Conservation (phyloP, 2,113 vertebrate species). For the Anhinga rufa region DNA sequence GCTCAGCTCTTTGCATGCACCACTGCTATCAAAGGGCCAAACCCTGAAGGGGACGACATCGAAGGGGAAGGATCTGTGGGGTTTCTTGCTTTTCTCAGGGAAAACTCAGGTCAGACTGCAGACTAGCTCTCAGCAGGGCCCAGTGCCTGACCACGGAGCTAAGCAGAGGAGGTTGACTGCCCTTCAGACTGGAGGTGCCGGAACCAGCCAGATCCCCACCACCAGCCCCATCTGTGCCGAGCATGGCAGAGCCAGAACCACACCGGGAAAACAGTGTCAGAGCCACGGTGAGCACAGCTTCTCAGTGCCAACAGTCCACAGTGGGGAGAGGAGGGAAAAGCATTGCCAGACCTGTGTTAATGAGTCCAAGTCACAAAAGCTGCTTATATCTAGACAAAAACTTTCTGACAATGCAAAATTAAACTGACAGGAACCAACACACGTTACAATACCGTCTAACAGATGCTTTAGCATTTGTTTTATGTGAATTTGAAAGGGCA, state of each 20-base stretch:
- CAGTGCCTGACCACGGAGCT: fast-evolving
- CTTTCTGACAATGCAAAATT: not conserved
- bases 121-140: not conserved
- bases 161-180: not conserved
- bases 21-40: not conserved
- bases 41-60: not conserved
- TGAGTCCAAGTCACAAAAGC: not conserved
- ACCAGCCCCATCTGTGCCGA: fast-evolving
- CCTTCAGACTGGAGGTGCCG: not conserved
- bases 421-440: constrained; percentile 26
- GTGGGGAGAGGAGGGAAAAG: not conserved
- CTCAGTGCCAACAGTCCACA: fast-evolving
- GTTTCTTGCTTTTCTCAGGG: not conserved
- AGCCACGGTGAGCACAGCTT: not conserved
- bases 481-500: not conserved
- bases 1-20: not conserved
- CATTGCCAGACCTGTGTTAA: not conserved
- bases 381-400: constrained; percentile 19
- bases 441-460: not conserved
- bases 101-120: not conserved
- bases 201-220: not conserved
- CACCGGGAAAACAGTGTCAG: fast-evolving
- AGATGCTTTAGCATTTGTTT: constrained; percentile 4
- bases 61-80: not conserved
- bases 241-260: not conserved